These are phyloP conservation scores for Tenthredo amoena DNA, from an alignment of 2,888 invertebrate species.

Conservation along the genomic window DNA sequence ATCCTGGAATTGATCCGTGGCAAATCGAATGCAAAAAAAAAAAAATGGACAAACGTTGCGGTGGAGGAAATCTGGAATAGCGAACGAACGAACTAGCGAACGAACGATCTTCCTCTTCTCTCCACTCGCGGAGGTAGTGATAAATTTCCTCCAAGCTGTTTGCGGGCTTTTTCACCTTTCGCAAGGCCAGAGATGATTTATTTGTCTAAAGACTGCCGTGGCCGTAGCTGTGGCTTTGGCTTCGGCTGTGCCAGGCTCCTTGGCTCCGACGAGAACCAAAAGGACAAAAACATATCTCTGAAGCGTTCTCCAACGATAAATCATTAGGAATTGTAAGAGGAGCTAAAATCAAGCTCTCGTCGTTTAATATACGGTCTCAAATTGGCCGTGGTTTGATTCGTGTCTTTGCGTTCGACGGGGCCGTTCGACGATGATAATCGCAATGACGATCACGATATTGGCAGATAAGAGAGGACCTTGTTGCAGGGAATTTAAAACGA, in stretches of 20 bases:
- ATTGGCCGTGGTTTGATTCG: not conserved
- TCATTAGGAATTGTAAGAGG: not conserved
- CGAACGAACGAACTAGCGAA: conserved; percentile 52
- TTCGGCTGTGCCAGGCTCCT: not conserved
- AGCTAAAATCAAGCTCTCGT: not conserved
- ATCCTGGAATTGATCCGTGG: conserved; percentile 53
- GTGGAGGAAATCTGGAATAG: not conserved
- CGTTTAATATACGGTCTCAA: not conserved
- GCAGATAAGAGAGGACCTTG: not conserved
- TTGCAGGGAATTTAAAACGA: not conserved
- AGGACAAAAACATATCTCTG: conserved; percentile 19
- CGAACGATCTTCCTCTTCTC: conserved; percentile 43
- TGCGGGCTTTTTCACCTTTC: conserved; percentile 31
- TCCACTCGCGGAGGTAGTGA: not conserved
- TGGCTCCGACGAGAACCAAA: not conserved
- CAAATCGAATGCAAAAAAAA: conserved; percentile 66
- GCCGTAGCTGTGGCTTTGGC: not conserved
- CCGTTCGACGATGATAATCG: too few species aligned
- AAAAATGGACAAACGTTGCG: not conserved
- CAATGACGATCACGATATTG: not conserved
- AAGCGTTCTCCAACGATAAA: conserved; percentile 15
- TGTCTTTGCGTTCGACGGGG: not conserved
- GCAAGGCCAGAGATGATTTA: conserved; percentile 33
- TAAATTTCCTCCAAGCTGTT: conserved; percentile 20
- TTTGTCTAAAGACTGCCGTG: conserved; percentile 31